Evolutionary conservation across 2,888 invertebrate genomes (phyloP).

Genomic region (Philonicus albiceps): DNA sequence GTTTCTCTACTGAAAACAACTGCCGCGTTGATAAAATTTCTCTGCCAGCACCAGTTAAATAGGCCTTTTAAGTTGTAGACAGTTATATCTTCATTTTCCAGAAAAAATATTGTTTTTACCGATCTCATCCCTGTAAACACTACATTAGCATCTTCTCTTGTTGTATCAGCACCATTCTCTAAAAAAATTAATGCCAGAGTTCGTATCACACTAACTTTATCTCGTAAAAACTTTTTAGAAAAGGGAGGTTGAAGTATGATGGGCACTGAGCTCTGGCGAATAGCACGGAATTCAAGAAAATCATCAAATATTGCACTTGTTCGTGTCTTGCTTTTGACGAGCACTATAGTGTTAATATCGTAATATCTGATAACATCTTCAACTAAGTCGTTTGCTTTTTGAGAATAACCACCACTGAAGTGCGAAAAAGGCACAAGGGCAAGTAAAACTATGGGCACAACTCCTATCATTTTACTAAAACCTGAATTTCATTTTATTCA

Average conservation of each 20-base stretch:
- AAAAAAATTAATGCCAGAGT: background rate
- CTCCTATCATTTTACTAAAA: background rate
- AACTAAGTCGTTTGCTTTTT: background rate
- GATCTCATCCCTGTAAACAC: background rate
- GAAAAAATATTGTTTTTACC: background rate
- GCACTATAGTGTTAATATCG: background rate
- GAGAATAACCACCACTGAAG: background rate
- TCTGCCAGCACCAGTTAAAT: slow-evolving; percentile 1
- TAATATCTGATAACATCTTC: background rate
- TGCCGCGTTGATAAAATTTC: background rate
- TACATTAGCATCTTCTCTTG: background rate
- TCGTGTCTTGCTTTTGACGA: background rate
- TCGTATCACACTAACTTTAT: background rate
- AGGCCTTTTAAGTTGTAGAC: background rate
- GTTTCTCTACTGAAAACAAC: background rate
- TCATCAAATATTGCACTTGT: background rate
- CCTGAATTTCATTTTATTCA: background rate
- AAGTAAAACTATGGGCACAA: background rate
- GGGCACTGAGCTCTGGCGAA: background rate
- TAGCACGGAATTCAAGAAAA: background rate
- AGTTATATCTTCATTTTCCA: background rate
- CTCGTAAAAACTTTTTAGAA: background rate
- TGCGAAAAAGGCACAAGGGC: background rate
- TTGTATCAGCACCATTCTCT: background rate
- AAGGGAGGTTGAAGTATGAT: background rate